Evolutionary conservation across 1,140 invertebrate genomes (phyloP).

Genomic region (Diorhabda elongata): DNA sequence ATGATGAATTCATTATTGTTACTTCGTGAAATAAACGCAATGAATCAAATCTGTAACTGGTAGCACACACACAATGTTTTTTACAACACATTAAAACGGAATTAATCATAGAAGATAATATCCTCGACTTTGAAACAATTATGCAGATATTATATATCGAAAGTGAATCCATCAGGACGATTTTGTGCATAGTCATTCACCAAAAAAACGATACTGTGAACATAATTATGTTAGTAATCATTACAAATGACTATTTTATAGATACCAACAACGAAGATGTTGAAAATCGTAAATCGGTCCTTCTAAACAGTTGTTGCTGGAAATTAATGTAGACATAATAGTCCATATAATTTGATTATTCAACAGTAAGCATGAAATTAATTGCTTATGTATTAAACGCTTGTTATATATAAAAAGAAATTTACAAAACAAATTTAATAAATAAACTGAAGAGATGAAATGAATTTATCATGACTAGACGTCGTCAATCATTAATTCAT

Average conservation of each 20-base stretch:
- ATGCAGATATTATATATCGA: conserved; percentile 37
- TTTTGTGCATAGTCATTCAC: conserved; percentile 33
- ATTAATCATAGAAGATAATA: conserved; percentile 20
- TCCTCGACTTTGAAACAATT: conserved; percentile 36
- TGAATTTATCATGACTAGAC: no score
- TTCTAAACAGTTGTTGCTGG: not conserved
- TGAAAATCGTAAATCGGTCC: conserved; percentile 20
- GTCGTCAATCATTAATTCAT: no score
- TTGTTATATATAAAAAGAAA: no score
- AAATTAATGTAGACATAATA: no score
- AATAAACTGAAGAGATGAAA: no score
- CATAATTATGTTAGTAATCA: conserved; percentile 33
- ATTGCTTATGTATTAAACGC: no score
- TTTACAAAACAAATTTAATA: no score
- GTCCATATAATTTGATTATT: no score
- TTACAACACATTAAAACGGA: conserved; percentile 19
- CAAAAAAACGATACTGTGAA: conserved; percentile 28
- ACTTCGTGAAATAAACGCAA: no score
- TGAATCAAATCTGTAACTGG: not conserved
- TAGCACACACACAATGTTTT: not conserved
- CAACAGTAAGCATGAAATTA: no score
- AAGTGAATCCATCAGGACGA: conserved; percentile 40
- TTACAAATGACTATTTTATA: conserved; percentile 37
- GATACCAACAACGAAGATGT: conserved; percentile 31
- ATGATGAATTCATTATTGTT: no score